Evolutionary conservation across 2,113 vertebrate species (phyloP), one percentile per base, ranked within the genome.

Genomic region (Hypocryptadius cinnamomeus): DNA sequence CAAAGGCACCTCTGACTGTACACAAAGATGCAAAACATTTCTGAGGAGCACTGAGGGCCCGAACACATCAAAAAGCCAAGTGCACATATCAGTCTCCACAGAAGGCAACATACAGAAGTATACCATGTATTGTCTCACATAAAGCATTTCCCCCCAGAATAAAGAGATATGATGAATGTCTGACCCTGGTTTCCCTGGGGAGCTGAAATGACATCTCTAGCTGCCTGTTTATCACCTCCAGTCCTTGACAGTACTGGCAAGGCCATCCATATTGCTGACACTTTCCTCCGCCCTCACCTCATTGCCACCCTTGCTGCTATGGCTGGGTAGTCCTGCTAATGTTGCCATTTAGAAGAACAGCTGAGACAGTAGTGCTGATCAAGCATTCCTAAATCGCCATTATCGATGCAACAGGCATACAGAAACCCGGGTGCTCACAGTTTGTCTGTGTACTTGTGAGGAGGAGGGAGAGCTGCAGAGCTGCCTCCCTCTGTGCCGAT

Each of bases 361-460:
- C 92, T 48, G 69, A 87, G 93, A 94, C 95, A 92, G 83, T 27
- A 80, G 80, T 30, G 83, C 96, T 89, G 94, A 95, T 76, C 51
- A 87, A 85, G 95, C 47, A 35, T 74, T 61, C 93, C 76, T 70
- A 70, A 85, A 69, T 7, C 1, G 8, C 88, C 83, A 25, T 92
- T 94, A 95, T 95, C 13, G 72, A 96, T 95, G 94, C 85, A 28
- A 93, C 70, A 69, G 80, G 79, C 89, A 0, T 30, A 54, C 8
- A 11, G 86, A 83, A 90, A 88, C 72, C 19, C 2, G 4, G 76
- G 37, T 16, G 69, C 94, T 94, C 64, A 44, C 65, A 28, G 6
- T 79, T 93, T 89, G 50, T 54, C 60, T 54, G 71, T 42, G 84
- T 47, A 9, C 14, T 90, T 90, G 81, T 6, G 51, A 66, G 87